Conservation (phyloP, 2,888 invertebrate species). For the Seira sanloemensis region DNA sequence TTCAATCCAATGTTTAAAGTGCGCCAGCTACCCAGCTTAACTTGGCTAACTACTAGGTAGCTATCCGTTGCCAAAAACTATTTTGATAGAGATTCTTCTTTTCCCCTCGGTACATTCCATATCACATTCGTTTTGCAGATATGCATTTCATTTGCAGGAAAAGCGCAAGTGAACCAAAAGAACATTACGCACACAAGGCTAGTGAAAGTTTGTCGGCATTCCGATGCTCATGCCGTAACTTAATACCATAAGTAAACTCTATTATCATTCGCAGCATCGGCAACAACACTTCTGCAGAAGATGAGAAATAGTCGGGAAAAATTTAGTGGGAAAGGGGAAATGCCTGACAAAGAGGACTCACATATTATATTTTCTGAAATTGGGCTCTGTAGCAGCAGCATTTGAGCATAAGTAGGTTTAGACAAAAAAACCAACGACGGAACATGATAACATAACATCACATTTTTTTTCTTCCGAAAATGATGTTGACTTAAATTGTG, state of each 20-base stretch:
- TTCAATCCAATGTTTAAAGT: no score
- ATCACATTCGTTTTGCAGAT: neutral
- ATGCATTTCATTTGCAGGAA: neutral
- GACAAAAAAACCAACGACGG: neutral
- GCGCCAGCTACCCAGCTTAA: no score
- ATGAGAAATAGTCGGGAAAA: neutral
- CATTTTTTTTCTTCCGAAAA: neutral
- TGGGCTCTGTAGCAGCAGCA: no score
- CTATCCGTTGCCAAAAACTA: neutral
- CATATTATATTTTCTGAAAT: conserved; percentile 1
- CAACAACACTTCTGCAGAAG: conserved; percentile 27
- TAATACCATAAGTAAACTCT: no score
- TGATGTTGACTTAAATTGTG: neutral
- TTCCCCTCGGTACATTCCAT: neutral
- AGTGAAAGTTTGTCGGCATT: no score
- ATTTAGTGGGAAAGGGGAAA: conserved; percentile 5
- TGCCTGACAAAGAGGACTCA: no score
- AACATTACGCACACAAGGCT: neutral
- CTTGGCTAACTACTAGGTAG: neutral
- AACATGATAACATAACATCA: conserved; percentile 28
- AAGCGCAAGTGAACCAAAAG: conserved; percentile 24
- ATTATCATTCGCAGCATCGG: conserved; percentile 25
- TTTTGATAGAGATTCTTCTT: neutral
- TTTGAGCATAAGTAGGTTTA: no score
- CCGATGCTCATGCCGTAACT: no score